Conservation (phyloP, 2,797 vertebrate species). For the Leuciscus waleckii region DNA sequence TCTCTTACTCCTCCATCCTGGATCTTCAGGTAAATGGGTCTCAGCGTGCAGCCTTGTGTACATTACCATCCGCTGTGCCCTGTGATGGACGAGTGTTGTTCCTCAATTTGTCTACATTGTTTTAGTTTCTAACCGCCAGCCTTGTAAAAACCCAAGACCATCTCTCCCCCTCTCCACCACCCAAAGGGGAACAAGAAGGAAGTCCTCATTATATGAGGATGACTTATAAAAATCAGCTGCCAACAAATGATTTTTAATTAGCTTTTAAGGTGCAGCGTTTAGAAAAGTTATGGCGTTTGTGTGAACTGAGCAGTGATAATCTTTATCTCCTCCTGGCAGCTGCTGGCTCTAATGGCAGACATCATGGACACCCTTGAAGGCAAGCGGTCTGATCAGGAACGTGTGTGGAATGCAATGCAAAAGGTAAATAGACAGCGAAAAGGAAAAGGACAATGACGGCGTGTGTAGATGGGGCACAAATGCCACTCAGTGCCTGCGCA, state of each 20-base stretch:
- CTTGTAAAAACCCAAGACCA: constrained; percentile 15
- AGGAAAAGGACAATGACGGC: constrained; percentile 46
- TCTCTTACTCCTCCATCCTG: constrained; percentile 26
- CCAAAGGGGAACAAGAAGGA: constrained; percentile 68
- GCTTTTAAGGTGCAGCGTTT: constrained; percentile 87
- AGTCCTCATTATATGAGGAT: constrained; percentile 75
- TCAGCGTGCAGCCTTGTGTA: constrained; percentile 43
- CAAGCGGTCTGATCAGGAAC: constrained; percentile 70
- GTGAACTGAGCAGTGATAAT: constrained; percentile 81
- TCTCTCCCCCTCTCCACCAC: constrained; percentile 9
- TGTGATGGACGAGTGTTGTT: constrained; percentile 55
- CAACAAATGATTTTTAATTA: constrained; percentile 91
- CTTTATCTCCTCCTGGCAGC: constrained; percentile 85
- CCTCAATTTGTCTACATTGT: constrained; percentile 61
- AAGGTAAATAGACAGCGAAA: constrained; percentile 73
- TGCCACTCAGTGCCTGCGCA: constrained; percentile 21
- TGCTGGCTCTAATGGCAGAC: constrained; percentile 86
- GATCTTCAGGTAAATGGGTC: constrained; percentile 46
- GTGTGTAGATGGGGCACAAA: constrained; percentile 51
- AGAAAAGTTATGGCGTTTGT: constrained; percentile 80
- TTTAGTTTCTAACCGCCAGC: constrained; percentile 43
- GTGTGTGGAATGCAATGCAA: constrained; percentile 81
- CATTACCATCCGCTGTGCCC: constrained; percentile 36
- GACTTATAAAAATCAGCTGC: constrained; percentile 88
- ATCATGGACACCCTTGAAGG: constrained; percentile 85